Percentiles rank a stretch among this genome's conserved stretches.
phyloP scores from a whole-genome alignment of 2,888 invertebrate species.

The Sarcophaga subvicina region DNA sequence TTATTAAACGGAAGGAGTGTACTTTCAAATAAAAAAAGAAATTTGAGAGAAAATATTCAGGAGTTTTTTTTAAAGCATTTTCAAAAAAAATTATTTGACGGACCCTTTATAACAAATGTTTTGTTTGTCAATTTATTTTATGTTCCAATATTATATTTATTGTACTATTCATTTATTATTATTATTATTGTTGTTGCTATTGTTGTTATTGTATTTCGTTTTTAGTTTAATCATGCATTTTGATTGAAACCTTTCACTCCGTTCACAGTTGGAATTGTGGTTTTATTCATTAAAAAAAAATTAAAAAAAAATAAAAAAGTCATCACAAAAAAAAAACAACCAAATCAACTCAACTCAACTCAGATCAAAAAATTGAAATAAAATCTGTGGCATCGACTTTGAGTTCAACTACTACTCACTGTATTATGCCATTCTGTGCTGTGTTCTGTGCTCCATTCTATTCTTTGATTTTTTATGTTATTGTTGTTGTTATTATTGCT shows the following conservation, averaged over 20 bases:
- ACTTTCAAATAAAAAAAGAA: too few relatives aligned
- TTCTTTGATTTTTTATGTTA: too few relatives aligned
- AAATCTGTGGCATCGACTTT: slow-evolving; percentile 62
- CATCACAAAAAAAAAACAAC: not conserved
- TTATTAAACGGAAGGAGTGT: too few relatives aligned
- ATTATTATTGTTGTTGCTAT: slow-evolving; percentile 27
- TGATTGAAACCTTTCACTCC: slow-evolving; percentile 80
- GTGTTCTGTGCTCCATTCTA: too few relatives aligned
- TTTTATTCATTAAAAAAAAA: slow-evolving; percentile 51
- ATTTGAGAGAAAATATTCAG: too few relatives aligned
- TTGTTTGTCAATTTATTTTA: slow-evolving; percentile 66
- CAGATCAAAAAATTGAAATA: slow-evolving; percentile 39
- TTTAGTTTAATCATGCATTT: slow-evolving; percentile 71
- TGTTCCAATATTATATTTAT: slow-evolving; percentile 60
- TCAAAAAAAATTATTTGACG: too few relatives aligned
- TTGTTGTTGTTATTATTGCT: slow-evolving; percentile 65
- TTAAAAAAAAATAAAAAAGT: not conserved
- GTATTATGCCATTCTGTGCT: too few relatives aligned
- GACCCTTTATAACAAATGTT: slow-evolving; percentile 45
- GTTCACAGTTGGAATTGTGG: slow-evolving; percentile 75
- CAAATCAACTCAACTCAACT: not conserved
- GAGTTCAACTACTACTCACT: slow-evolving; percentile 51
- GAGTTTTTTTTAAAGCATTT: too few relatives aligned
- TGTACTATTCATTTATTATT: slow-evolving; percentile 42
- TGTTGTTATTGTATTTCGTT: slow-evolving; percentile 72